A percentile compares a stretch with the other conserved stretches of the same genome.
Conservation (phyloP, 2,888 invertebrate genomes). For the Brachylomia viminalis region DNA sequence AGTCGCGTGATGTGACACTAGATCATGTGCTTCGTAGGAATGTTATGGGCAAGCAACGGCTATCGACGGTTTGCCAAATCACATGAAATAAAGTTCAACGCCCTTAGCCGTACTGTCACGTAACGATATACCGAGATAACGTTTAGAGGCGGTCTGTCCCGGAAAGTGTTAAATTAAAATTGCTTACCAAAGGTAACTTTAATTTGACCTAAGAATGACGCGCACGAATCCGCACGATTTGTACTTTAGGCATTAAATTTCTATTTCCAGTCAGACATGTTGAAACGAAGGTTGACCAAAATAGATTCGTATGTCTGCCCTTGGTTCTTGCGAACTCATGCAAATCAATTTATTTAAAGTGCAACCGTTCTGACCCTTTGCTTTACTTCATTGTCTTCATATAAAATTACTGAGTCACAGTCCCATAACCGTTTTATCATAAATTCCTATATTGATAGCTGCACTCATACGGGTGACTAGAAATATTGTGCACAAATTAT, state of each 20-base stretch:
- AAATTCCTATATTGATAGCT: not conserved
- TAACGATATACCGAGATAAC: too few species aligned
- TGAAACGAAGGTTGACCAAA: conserved; percentile 21
- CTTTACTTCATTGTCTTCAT: conserved; percentile 7
- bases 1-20: too few species aligned
- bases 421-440: not conserved
- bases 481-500: conserved; percentile 9
- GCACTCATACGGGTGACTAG: not conserved
- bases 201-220: conserved; percentile 12
- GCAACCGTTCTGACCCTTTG: conserved; percentile 24
- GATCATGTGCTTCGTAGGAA: too few species aligned
- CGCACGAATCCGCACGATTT: conserved; percentile 10
- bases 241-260: conserved; percentile 10
- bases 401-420: conserved; percentile 2
- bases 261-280: conserved; percentile 14
- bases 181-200: not conserved
- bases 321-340: conserved; percentile 20
- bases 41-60: too few species aligned
- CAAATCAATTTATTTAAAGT: conserved; percentile 17
- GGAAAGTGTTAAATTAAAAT: not conserved
- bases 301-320: conserved; percentile 12
- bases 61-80: too few species aligned
- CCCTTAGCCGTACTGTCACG: too few species aligned
- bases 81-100: too few species aligned
- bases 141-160: too few species aligned